These are phyloP conservation scores for Lissonota sp. DNA, from an alignment of 2,888 invertebrate genomes.

Conservation along the genomic window DNA sequence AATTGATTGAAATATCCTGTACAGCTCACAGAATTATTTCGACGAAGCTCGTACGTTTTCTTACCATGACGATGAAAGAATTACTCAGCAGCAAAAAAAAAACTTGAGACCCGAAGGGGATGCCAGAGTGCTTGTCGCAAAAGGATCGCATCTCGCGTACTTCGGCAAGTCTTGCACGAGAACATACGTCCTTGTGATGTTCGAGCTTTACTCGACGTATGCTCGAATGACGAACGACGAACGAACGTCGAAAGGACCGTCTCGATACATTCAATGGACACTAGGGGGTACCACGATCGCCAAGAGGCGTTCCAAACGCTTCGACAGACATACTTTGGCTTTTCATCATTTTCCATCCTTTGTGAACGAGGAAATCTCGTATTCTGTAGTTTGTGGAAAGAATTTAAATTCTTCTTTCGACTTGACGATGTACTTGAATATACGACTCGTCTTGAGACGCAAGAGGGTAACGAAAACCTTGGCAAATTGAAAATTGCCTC, in stretches of 20 bases:
- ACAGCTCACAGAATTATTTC: too few species aligned
- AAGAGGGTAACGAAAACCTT: too few species aligned
- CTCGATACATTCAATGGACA: conserved; percentile 29
- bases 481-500: too few species aligned
- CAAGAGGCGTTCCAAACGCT: conserved; percentile 13
- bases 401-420: too few species aligned
- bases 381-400: too few species aligned
- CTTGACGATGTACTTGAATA: too few species aligned
- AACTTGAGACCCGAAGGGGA: conserved; percentile 14
- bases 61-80: too few species aligned
- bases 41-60: too few species aligned
- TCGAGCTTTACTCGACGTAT: background rate
- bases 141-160: background rate
- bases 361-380: background rate
- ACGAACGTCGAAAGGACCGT: conserved; percentile 12
- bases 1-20: too few species aligned
- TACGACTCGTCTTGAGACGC: too few species aligned
- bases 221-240: conserved; percentile 4
- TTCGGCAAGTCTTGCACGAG: background rate
- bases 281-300: background rate
- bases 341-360: conserved; percentile 16
- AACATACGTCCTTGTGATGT: background rate
- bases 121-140: background rate
- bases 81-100: background rate
- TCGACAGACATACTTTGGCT: conserved; percentile 12